Base-by-base conservation (phyloP, 2,113 vertebrate species). In the Diadophis punctatus region DNA sequence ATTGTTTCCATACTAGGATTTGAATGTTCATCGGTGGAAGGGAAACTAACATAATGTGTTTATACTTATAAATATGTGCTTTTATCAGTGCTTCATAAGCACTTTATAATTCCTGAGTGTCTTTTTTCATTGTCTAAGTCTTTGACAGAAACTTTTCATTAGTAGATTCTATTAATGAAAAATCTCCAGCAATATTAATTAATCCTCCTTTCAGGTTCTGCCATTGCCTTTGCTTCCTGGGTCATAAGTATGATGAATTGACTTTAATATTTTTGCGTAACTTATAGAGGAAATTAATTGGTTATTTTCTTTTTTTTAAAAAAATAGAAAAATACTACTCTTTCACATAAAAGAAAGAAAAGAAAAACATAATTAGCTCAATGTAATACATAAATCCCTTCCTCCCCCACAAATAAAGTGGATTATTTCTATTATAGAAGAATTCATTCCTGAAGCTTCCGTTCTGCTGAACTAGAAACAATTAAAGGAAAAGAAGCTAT, bases 301-400 rank as follows among this genome's bases (percentile, higher is more conserved):
- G n/a, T 84, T 39, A 30, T 88, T 34, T 56, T 3, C 55, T 88
- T 34, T 52, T 86, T 25, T 86, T 16, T 2, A 85, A 25, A 86
- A 86, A 48, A 86, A 86, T 7, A 86, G 27, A 25, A 88, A 88
- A 88, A 55, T 88, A 39, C 18, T 34, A 25, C 18, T 80, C 4
- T 52, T 90, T 90, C n/a, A 55, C 87, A 52, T 90, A 80, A 90
- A 90, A 84, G 90, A 53, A 53, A 39, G 18, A n/a, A 74, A 90
- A 48, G 9, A 30, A 51, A 27, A 84, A 49, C 56, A 68, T 30
- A 14, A 52, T 85, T 85, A 85, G 18, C 30, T 39, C 20, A 91
- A 86, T 16, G 8, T 53, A 56, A 58, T 90, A 39, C 14, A 55
- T 91, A 86, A 85, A 25, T 56, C 27, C 5, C 18, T 39, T n/a